Percentiles rank a stretch among this genome's conserved stretches.
Conservation (phyloP, 2,888 invertebrate genomes). For the Ramazzottius varieornatus region DNA sequence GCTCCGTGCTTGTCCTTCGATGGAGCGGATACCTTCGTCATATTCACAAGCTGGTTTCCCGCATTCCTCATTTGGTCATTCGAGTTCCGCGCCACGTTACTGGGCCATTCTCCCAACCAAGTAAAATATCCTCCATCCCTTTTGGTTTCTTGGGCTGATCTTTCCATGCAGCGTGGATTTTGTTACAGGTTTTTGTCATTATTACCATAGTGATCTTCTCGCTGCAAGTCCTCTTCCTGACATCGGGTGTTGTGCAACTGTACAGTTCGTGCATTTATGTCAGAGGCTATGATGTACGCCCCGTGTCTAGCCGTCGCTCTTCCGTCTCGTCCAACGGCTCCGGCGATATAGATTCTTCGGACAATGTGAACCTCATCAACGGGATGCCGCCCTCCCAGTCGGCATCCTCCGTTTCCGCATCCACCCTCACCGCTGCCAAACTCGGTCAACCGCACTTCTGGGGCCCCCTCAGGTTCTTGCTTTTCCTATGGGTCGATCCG, state of each 20-base stretch:
- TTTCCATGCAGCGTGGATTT: too few species aligned
- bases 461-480: slow-evolving; percentile 20
- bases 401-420: not conserved
- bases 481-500: slow-evolving; percentile 63
- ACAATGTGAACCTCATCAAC: not conserved
- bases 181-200: not conserved
- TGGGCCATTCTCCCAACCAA: not conserved
- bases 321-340: not conserved
- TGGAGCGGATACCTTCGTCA: not conserved
- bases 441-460: not conserved
- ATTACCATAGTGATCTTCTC: not conserved
- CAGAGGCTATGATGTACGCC: not conserved
- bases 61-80: not conserved
- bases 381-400: not conserved
- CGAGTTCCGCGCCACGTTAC: not conserved
- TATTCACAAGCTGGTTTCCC: not conserved
- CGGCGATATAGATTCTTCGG: not conserved
- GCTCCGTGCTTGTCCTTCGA: too few species aligned
- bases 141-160: too few species aligned
- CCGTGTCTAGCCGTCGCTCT: not conserved
- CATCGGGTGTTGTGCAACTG: not conserved
- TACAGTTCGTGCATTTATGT: not conserved
- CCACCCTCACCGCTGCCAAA: not conserved
- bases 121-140: too few species aligned
- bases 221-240: not conserved